Percentiles rank a stretch among this genome's conserved stretches.
Conservation (phyloP, 2,888 invertebrate species). For the Apomyelois bistriatella region DNA sequence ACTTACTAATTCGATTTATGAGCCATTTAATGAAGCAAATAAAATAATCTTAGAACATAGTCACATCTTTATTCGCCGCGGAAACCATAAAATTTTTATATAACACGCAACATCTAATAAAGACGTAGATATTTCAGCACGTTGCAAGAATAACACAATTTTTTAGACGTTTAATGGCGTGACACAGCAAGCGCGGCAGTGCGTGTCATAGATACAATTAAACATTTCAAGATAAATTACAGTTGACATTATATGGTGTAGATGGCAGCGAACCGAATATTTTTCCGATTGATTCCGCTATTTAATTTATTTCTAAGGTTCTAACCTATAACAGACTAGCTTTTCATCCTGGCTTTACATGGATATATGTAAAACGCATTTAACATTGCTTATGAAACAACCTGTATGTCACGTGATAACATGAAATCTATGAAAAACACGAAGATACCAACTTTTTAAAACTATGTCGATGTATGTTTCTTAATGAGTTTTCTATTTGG, state of each 20-base stretch:
- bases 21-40: neutral
- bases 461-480: too few species aligned
- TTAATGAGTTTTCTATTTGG: too few species aligned
- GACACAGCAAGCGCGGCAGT: slow-evolving; percentile 1
- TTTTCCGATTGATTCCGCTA: neutral
- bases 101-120: neutral
- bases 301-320: neutral
- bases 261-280: neutral
- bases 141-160: neutral
- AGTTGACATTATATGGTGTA: slow-evolving; percentile 4
- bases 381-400: too few species aligned
- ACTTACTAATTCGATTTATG: too few species aligned
- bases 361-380: too few species aligned
- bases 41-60: neutral
- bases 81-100: neutral
- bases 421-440: too few species aligned
- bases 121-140: neutral
- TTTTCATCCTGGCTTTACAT: too few species aligned
- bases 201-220: slow-evolving; percentile 17
- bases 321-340: too few species aligned
- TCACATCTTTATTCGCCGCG: neutral
- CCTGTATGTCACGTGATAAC: too few species aligned
- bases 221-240: slow-evolving; percentile 17
- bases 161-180: neutral
- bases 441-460: too few species aligned